These are phyloP conservation scores for Perca flavescens DNA, from an alignment of 2,113 vertebrate species.

Conservation along the genomic window DNA sequence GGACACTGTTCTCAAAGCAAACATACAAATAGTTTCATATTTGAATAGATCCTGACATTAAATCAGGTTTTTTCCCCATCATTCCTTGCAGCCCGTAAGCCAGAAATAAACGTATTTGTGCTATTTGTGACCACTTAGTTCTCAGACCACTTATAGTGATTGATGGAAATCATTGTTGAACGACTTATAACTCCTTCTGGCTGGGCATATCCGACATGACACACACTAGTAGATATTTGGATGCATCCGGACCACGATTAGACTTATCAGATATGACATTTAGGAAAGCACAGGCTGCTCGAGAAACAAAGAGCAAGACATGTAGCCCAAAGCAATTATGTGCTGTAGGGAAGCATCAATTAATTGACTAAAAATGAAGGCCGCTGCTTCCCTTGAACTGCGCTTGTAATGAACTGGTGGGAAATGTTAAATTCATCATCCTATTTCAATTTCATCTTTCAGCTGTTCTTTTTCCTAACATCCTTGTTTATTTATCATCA, in stretches of 20 bases:
- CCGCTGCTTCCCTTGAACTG: background rate
- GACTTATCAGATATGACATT: slow-evolving; percentile 72
- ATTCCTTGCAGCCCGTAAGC: background rate
- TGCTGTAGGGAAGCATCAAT: background rate
- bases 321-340: slow-evolving; percentile 28
- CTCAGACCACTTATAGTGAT: slow-evolving; percentile 23
- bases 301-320: slow-evolving; percentile 40
- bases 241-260: slow-evolving; percentile 49
- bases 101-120: slow-evolving; percentile 5
- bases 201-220: slow-evolving; percentile 47
- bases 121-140: slow-evolving; percentile 20
- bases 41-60: background rate
- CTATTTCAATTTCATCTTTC: background rate
- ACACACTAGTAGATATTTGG: slow-evolving; percentile 37
- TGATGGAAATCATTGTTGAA: slow-evolving; percentile 56
- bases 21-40: background rate
- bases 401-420: background rate
- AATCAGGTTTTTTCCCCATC: background rate
- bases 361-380: slow-evolving; percentile 27
- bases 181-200: slow-evolving; percentile 39
- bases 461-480: slow-evolving; percentile 1
- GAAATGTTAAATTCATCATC: background rate
- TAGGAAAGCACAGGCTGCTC: slow-evolving; percentile 41
- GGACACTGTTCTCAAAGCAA: background rate
- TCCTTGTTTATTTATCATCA: background rate